A percentile compares a stretch with the other conserved stretches of the same genome.
phyloP scores from a whole-genome alignment of 2,797 vertebrate genomes.

The Scarus forsteni region DNA sequence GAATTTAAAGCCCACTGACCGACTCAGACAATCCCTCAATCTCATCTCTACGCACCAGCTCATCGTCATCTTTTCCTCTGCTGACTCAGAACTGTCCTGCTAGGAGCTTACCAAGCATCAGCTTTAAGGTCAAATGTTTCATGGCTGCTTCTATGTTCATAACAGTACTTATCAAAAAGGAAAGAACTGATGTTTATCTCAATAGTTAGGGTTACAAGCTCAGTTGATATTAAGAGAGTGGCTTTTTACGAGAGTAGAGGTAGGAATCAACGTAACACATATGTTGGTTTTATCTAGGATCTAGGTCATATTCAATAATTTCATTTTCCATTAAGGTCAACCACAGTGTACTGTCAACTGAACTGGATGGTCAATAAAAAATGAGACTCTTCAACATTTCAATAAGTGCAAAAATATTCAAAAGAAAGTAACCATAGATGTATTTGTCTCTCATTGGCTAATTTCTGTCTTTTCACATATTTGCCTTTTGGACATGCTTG shows the following conservation, averaged over 20 bases:
- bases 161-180: not conserved
- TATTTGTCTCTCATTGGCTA: too few species aligned
- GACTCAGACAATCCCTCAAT: slow-evolving; percentile 8
- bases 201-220: not conserved
- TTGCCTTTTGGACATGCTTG: too few species aligned
- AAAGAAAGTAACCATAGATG: too few species aligned
- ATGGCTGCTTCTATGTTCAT: slow-evolving; percentile 9
- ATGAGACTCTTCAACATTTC: too few species aligned
- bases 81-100: slow-evolving; percentile 34
- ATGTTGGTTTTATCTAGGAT: not conserved
- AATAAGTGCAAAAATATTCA: too few species aligned
- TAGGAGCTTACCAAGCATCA: slow-evolving; percentile 9
- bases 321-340: too few species aligned
- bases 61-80: slow-evolving; percentile 32
- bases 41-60: slow-evolving; percentile 10
- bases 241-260: not conserved
- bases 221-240: not conserved
- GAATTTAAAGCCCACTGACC: slow-evolving; percentile 1
- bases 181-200: not conserved
- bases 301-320: too few species aligned
- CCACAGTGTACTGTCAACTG: too few species aligned
- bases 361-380: too few species aligned
- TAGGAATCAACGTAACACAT: not conserved
- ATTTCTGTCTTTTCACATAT: too few species aligned
- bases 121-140: not conserved